phyloP scores from a whole-genome alignment of 2,797 vertebrate species.

The Sebastes hubbsi region DNA sequence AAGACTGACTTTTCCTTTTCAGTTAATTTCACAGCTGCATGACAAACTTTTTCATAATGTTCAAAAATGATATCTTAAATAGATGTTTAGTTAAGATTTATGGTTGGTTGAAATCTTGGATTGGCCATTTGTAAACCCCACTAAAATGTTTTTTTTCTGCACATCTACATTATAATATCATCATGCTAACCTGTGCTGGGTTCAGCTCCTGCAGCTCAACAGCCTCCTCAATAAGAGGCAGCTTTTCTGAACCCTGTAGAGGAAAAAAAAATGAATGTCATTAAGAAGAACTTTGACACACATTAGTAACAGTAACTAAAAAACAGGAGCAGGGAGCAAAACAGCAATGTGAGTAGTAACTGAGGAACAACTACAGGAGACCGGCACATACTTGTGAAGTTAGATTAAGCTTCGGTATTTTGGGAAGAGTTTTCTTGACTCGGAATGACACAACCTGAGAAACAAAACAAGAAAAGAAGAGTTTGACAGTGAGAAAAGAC shows the following conservation, averaged over 20 bases:
- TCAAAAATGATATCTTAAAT: too few species aligned
- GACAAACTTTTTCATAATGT: neutral
- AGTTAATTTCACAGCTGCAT: neutral
- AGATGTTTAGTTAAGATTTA: neutral
- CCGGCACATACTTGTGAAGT: slow-evolving; percentile 50
- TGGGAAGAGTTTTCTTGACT: slow-evolving; percentile 73
- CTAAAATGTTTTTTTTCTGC: neutral
- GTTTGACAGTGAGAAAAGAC: neutral
- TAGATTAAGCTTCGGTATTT: slow-evolving; percentile 7
- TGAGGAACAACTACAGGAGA: neutral
- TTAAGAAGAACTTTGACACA: neutral
- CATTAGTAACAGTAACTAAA: neutral
- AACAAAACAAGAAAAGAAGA: neutral
- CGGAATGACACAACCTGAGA: slow-evolving; percentile 75
- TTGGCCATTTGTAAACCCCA: neutral
- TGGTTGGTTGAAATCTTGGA: neutral
- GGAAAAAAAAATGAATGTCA: neutral
- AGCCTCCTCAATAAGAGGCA: slow-evolving; percentile 42
- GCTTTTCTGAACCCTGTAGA: slow-evolving; percentile 47
- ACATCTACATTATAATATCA: neutral
- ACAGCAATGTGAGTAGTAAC: neutral
- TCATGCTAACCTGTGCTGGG: slow-evolving; percentile 41
- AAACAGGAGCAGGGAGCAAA: neutral
- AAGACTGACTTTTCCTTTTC: neutral
- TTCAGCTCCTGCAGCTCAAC: slow-evolving; percentile 69